Conservation (phyloP, 1,140 invertebrate genomes). For the Hylaeus volcanicus region DNA sequence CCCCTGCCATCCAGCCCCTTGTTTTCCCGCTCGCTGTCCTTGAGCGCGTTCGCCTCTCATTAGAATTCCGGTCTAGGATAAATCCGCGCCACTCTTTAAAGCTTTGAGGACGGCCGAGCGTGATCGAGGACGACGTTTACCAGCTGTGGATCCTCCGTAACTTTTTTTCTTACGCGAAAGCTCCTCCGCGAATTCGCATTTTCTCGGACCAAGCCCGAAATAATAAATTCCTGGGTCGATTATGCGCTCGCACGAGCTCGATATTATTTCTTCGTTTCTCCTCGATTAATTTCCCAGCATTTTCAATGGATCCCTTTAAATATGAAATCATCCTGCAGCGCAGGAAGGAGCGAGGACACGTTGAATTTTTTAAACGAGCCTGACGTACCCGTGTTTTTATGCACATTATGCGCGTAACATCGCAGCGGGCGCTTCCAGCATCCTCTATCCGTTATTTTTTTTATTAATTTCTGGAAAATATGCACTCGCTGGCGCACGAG, state of each 20-base stretch:
- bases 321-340: conserved; percentile 13
- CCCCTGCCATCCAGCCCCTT: conserved; percentile 27
- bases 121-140: conserved; percentile 40
- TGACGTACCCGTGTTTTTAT: conserved; percentile 35
- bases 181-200: no score
- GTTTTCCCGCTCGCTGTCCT: conserved; percentile 51
- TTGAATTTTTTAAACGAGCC: conserved; percentile 37
- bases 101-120: conserved; percentile 56
- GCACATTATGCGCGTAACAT: conserved; percentile 38
- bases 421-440: neutral
- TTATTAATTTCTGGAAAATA: conserved; percentile 51
- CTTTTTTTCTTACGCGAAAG: no score
- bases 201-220: no score
- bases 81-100: conserved; percentile 55
- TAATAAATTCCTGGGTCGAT: no score
- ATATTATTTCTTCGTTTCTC: neutral
- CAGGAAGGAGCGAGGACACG: neutral
- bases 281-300: conserved; percentile 3
- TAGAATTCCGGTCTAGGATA: conserved; percentile 60
- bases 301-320: conserved; percentile 10
- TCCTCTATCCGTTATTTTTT: conserved; percentile 35
- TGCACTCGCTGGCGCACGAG: conserved; percentile 24
- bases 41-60: conserved; percentile 54
- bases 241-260: neutral
- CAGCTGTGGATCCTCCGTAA: no score